Percentiles rank a stretch among this genome's conserved stretches.
phyloP scores from a whole-genome alignment of 2,888 invertebrate genomes.

The Andrena hattorfiana region DNA sequence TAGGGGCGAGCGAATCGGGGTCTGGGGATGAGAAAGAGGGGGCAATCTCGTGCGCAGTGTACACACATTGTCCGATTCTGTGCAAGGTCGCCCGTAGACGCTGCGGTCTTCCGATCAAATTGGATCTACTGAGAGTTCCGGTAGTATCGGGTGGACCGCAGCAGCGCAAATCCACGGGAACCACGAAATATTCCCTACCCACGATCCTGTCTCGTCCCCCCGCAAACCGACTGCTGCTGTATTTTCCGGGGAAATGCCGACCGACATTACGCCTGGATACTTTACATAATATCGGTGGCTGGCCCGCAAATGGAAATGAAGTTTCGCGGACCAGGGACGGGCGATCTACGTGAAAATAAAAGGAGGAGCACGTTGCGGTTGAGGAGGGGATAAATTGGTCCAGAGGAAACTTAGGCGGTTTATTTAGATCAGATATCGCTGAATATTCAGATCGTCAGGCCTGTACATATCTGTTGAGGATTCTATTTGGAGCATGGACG shows the following conservation, averaged over 20 bases:
- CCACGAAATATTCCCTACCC: slow-evolving; percentile 72
- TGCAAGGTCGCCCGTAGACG: slow-evolving; percentile 69
- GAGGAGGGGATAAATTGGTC: background rate
- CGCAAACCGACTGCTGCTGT: slow-evolving; percentile 54
- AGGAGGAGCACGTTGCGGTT: background rate
- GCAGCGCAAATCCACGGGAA: slow-evolving; percentile 74
- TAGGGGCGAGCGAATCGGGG: slow-evolving; percentile 40
- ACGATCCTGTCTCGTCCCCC: slow-evolving; percentile 62
- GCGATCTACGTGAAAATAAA: slow-evolving; percentile 24
- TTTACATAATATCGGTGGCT: slow-evolving; percentile 65
- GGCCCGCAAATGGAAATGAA: slow-evolving; percentile 49
- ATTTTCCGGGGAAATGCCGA: slow-evolving; percentile 70
- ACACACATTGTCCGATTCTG: slow-evolving; percentile 73
- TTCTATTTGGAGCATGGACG: slow-evolving; percentile 35
- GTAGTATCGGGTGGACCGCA: slow-evolving; percentile 74
- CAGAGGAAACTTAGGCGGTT: slow-evolving; percentile 19
- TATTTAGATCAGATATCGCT: slow-evolving; percentile 19
- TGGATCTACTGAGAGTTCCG: slow-evolving; percentile 79
- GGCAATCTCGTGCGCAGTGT: slow-evolving; percentile 61
- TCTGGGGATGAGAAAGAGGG: slow-evolving; percentile 32
- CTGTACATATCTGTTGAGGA: slow-evolving; percentile 4
- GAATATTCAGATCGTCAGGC: slow-evolving; percentile 33
- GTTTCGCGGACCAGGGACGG: slow-evolving; percentile 44
- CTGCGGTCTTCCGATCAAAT: slow-evolving; percentile 81
- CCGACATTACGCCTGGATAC: slow-evolving; percentile 63